Base-by-base conservation (phyloP, 2,113 vertebrate genomes). In the Myodes glareolus region DNA sequence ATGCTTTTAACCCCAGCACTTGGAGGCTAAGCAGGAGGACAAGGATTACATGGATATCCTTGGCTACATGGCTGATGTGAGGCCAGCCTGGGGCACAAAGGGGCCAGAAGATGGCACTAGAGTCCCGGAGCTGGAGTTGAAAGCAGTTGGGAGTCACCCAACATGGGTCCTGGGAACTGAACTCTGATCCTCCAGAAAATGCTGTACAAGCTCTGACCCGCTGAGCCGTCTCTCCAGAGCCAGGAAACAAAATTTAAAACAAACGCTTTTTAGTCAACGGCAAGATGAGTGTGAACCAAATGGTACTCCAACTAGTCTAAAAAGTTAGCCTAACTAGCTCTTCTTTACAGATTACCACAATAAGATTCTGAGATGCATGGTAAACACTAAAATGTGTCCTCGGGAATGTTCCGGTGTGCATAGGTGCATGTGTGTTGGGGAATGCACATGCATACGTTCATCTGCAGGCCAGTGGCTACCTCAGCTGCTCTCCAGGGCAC, bases 291-390 rank as follows among this genome's bases (percentile, higher is more conserved):
- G 75, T 61, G 63, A 23, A 91, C 29, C 50, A 58, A 50, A 42
- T 61, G 11, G 8, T 80, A 39, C 42, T 92, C 63, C 39, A 87
- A 50, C 33, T 92, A 33, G 65, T 25, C 73, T 86, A 47, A 36
- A 91, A 85, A 9, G 12, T 84, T 82, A 82, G 67, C n/a, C 65
- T 55, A 94, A 73, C 65, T 91, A 94, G 78, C 65, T 91, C 39
- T 58, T 94, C 94, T 65, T 68, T 17, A 39, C 21, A 81, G 70
- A 91, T 68, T 85, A 68, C 67, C 80, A 84, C 39, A 85, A 39
- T 68, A 78, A 89, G 39, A 97, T 12, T 36, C 27, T 70, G 19
- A 72, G 58, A 77, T 61, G 65, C 13, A 7, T 33, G 88, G 33
- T 68, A 84, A 95, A 70, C 39, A 68, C 36, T 65, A 67, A 77